Evolutionary conservation across 2,888 invertebrate species (phyloP), one percentile per base, ranked within the genome.

Genomic region (Periphyllus acericola): DNA sequence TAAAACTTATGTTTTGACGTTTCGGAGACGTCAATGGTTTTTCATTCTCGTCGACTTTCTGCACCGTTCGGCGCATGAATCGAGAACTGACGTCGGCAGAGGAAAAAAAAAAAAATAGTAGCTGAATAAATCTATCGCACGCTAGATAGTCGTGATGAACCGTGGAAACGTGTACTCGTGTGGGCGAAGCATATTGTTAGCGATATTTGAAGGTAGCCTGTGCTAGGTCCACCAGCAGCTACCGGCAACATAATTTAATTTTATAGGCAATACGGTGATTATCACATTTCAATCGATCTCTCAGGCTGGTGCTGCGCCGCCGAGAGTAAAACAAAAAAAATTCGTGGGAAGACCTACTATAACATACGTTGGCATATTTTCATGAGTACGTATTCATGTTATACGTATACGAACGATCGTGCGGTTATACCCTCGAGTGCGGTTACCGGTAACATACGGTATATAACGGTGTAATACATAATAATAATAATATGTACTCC

Each of bases 131-230:
- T 71, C 68, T 68, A 46, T 46, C 25, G 71, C 71, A 71, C 71
- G 71, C 21, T 82, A 21, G 46, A 32, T 21, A 25, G 81, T 82
- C 81, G 81, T 82, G 71, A 71, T 82, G 32, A 29, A 74, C 36
- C 55, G 36, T 55, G 11, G 40, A 68, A 29, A 74, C 34, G 82
- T 55, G n/a, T 71, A 46, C 40, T 21, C 17, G 32, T 36, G 83
- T 83, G 83, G 83, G 83, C 29, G 83, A 60, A 60, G 60, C 40
- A n/a, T 83, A 84, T 84, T 84, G 75, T 84, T 84, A 32, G 46
- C 60, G 21, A 72, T 75, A 66, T 74, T n/a, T 29, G 32, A 66
- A 75, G 29, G 84, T 66, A 66, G 75, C 14, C 29, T 14, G 25
- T 29, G n/a, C 17, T 6, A 8, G 11, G 25, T 25, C 19, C 19